These are phyloP conservation scores for Temnopleurus reevesii DNA, from an alignment of 53 echinoderm and acorn worm species.

Conservation along the genomic window DNA sequence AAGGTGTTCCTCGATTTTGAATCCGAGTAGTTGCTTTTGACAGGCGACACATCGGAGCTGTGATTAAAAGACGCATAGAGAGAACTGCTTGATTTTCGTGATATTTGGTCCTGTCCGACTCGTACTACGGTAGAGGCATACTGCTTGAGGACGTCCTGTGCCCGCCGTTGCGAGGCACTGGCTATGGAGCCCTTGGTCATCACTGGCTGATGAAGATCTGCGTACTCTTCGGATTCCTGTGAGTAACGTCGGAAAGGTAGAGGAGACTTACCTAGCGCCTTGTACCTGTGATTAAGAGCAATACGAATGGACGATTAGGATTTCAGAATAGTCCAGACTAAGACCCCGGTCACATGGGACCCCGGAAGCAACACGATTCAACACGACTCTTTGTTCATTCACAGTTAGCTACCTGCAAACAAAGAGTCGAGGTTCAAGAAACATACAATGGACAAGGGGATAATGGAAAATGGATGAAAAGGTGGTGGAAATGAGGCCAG, in stretches of 20 bases:
- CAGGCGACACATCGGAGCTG: neutral
- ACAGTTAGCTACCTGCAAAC: too few species aligned
- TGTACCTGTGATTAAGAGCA: slow-evolving; percentile 18
- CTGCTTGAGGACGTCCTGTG: slow-evolving; percentile 23
- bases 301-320: too few species aligned
- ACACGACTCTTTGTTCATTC: too few species aligned
- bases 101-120: neutral
- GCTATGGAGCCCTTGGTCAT: neutral
- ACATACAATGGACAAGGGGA: too few species aligned
- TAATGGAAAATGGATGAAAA: too few species aligned
- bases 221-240: slow-evolving; percentile 2
- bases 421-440: too few species aligned
- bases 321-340: too few species aligned
- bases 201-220: slow-evolving; percentile 12
- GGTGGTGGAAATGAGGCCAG: too few species aligned
- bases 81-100: neutral
- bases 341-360: too few species aligned
- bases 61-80: slow-evolving; percentile 21
- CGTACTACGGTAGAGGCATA: slow-evolving; percentile 17
- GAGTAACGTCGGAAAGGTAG: slow-evolving; percentile 35
- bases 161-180: neutral
- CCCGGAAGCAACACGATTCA: too few species aligned
- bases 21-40: neutral
- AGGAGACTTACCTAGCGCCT: slow-evolving; percentile 42
- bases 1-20: neutral